Evolutionary conservation across 1,140 invertebrate genomes (phyloP).

Genomic region (Lithobius niger): DNA sequence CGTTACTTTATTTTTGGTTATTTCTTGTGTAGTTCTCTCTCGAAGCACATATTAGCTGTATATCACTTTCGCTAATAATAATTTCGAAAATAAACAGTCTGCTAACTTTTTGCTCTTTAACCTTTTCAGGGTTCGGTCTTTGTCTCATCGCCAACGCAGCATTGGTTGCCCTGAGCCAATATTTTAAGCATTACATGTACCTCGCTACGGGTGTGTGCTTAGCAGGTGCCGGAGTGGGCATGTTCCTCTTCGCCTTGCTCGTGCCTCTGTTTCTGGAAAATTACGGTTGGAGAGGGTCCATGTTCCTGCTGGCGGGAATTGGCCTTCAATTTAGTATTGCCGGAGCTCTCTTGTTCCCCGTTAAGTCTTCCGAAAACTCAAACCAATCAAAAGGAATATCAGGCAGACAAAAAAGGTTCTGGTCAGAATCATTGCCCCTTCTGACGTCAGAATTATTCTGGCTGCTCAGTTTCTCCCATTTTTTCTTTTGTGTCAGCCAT

Average conservation of each 20-base stretch:
- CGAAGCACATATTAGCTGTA: no score
- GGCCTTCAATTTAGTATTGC: slow-evolving; percentile 25
- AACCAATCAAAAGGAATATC: not conserved
- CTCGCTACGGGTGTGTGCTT: slow-evolving; percentile 40
- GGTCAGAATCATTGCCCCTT: not conserved
- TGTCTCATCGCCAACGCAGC: slow-evolving; percentile 37
- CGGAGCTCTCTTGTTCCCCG: slow-evolving; percentile 21
- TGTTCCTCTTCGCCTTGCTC: slow-evolving; percentile 27
- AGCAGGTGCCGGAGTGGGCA: slow-evolving; percentile 37
- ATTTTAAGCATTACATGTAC: slow-evolving; percentile 38
- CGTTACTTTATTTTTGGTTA: no score
- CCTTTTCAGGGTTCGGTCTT: slow-evolving; percentile 28
- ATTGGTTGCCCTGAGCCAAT: slow-evolving; percentile 38
- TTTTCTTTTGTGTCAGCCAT: not conserved
- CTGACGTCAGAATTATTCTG: not conserved
- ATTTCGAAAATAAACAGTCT: no score
- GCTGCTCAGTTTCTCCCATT: not conserved
- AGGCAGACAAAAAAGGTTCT: not conserved
- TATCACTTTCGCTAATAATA: no score
- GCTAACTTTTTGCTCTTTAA: slow-evolving; percentile 21
- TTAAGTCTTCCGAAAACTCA: not conserved
- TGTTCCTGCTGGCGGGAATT: slow-evolving; percentile 29
- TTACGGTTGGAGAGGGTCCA: slow-evolving; percentile 37
- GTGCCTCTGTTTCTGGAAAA: slow-evolving; percentile 26
- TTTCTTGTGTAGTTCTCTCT: no score